phyloP scores from a whole-genome alignment of 2,113 vertebrate genomes.

The Myodes glareolus region DNA sequence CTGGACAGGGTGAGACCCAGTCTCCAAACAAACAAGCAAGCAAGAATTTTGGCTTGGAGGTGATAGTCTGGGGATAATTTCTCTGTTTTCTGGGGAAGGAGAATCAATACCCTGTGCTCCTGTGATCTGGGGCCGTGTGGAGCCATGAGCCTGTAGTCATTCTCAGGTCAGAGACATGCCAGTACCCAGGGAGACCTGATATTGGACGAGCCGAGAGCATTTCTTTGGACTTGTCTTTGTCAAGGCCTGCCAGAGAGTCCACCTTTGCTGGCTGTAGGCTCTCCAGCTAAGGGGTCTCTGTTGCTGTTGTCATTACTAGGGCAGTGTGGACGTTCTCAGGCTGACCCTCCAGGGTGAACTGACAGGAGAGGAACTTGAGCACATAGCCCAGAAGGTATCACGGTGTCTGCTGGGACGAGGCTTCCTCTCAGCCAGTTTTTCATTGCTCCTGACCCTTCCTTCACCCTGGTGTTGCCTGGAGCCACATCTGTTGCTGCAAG shows the following conservation, averaged over 20 bases:
- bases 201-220: not conserved
- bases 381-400: constrained; percentile 89
- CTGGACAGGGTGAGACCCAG: not conserved
- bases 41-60: not conserved
- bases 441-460: not conserved
- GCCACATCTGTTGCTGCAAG: not conserved
- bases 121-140: not conserved
- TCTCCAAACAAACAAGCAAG: not conserved
- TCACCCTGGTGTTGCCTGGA: not conserved
- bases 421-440: not conserved
- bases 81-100: too few species aligned
- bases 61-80: not conserved
- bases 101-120: not conserved
- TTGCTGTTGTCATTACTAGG: constrained; percentile 84
- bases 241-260: not conserved
- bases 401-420: not conserved
- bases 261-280: rapidly evolving
- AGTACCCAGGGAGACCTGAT: not conserved
- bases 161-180: not conserved
- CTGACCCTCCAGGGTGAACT: constrained; percentile 90
- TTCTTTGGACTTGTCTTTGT: not conserved
- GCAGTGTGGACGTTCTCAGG: constrained; percentile 88
- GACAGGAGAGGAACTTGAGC: constrained; percentile 79
- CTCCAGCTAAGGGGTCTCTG: constrained; percentile 11
- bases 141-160: not conserved